Percentiles rank a stretch among this genome's conserved stretches.
phyloP scores from a whole-genome alignment of 2,888 invertebrate species.

The Bruchidius siliquastri region DNA sequence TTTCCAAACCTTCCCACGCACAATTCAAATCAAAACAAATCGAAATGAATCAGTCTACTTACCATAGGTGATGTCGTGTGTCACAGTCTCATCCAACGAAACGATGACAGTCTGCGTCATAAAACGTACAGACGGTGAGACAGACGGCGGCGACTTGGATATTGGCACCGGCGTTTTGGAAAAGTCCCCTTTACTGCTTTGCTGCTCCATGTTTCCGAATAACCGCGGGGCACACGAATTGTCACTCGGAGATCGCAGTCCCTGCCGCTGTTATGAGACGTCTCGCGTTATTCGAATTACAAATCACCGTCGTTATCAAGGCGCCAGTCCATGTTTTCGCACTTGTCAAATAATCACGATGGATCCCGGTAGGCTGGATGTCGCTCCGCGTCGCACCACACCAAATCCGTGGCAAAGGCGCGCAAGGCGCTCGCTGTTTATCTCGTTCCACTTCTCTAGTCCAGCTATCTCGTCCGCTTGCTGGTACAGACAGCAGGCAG shows the following conservation, averaged over 20 bases:
- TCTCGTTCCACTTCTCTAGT: neutral
- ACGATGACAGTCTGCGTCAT: conserved; percentile 47
- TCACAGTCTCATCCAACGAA: conserved; percentile 50
- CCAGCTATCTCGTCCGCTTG: neutral
- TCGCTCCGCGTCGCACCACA: neutral
- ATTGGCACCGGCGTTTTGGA: conserved; percentile 45
- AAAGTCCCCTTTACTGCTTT: conserved; percentile 25
- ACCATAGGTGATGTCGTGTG: conserved; percentile 56
- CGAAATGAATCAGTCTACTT: conserved; percentile 26
- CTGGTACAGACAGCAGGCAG: neutral
- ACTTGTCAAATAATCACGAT: neutral
- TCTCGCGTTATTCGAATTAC: conserved; percentile 5
- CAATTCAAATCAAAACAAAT: neutral
- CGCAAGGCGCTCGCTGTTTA: neutral
- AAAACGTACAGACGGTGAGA: conserved; percentile 43
- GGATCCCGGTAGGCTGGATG: neutral
- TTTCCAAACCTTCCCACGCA: neutral
- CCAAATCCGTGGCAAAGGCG: neutral
- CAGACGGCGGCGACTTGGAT: conserved; percentile 43
- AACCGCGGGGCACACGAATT: conserved; percentile 29
- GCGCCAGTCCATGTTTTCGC: neutral
- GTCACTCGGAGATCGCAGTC: conserved; percentile 12
- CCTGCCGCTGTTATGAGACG: too few relatives aligned
- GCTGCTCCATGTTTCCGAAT: conserved; percentile 8
- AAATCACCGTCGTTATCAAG: neutral